These are phyloP conservation scores for Centropus unirufus DNA, from an alignment of 2,113 vertebrate genomes.

Conservation along the genomic window DNA sequence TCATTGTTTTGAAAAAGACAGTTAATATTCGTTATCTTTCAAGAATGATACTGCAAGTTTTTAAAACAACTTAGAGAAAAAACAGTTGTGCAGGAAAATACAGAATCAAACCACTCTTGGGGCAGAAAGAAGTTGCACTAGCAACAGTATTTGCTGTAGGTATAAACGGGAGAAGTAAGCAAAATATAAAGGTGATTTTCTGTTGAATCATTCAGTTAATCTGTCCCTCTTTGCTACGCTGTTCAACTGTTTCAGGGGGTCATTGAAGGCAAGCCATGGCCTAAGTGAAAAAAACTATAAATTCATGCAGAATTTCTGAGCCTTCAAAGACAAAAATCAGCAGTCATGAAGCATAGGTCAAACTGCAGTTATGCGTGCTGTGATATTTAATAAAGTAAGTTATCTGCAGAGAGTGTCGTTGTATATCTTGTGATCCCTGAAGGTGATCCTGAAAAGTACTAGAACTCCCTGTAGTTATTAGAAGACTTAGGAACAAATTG, in stretches of 20 bases:
- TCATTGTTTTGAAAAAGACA: background rate
- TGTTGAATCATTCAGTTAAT: background rate
- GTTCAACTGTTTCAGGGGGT: background rate
- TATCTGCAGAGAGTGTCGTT: background rate
- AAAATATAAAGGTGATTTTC: background rate
- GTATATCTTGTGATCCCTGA: constrained; percentile 31
- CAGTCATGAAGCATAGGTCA: background rate
- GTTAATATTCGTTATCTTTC: background rate
- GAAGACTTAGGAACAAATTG: constrained; percentile 3
- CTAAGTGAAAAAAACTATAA: background rate
- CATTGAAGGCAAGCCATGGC: background rate
- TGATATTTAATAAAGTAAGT: background rate
- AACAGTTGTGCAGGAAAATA: background rate
- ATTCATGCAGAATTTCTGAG: background rate
- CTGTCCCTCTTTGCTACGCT: background rate
- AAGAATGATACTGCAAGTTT: background rate
- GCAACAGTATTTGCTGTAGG: background rate
- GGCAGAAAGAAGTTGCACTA: background rate
- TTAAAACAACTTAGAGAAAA: background rate
- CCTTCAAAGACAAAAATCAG: background rate
- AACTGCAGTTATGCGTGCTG: background rate
- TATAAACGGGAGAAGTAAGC: background rate
- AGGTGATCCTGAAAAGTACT: constrained; percentile 15
- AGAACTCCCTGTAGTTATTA: background rate
- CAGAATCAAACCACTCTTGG: background rate